These are phyloP conservation scores for Columbina picui DNA, from an alignment of 2,113 vertebrate species.

Conservation along the genomic window DNA sequence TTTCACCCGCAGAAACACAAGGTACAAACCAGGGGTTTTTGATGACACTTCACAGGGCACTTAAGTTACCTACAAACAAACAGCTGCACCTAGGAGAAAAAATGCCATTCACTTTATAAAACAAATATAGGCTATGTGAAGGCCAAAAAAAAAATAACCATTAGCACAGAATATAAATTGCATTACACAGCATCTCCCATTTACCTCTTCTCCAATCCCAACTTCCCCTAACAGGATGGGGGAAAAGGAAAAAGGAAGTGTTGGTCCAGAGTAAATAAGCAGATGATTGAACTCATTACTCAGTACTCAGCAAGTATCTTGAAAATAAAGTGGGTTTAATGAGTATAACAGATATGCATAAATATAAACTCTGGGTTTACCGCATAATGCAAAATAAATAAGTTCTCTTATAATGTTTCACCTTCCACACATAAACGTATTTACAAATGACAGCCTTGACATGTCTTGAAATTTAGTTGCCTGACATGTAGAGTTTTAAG, in stretches of 20 bases:
- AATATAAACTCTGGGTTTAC: not conserved
- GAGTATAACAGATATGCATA: not conserved
- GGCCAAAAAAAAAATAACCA: not conserved
- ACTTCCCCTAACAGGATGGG: not conserved
- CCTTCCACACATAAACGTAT: not conserved
- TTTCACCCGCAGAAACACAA: constrained; percentile 14
- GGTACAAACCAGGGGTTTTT: not conserved
- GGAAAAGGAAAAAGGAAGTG: not conserved
- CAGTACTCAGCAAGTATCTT: not conserved
- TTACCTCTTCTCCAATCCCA: not conserved
- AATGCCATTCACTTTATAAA: not conserved
- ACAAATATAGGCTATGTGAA: not conserved
- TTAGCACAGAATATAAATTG: not conserved
- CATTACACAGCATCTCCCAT: not conserved
- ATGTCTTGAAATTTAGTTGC: not conserved
- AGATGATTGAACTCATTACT: not conserved
- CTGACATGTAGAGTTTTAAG: not conserved
- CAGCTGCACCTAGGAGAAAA: not conserved
- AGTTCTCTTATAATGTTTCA: not conserved
- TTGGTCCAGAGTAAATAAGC: not conserved
- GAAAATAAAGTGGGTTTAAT: not conserved
- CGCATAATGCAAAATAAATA: not conserved
- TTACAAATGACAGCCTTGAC: not conserved
- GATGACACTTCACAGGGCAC: not conserved
- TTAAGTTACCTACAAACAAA: constrained; percentile 59